Conservation (phyloP, 2,888 invertebrate genomes). For the Phymatocera aterrima region DNA sequence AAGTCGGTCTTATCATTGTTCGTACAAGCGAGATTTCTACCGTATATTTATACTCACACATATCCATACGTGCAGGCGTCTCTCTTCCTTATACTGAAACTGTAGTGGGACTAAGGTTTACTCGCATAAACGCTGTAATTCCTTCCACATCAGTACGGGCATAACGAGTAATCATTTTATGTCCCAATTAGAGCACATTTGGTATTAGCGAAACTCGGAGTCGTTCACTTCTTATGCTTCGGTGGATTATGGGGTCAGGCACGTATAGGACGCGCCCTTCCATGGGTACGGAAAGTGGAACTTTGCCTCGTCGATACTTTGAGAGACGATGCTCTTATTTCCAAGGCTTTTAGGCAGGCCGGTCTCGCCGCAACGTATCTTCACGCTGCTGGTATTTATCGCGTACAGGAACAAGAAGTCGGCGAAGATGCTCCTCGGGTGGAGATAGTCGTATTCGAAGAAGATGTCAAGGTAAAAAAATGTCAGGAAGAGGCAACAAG, state of each 20-base stretch:
- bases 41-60: not conserved
- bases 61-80: not conserved
- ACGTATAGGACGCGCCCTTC: conserved; percentile 75
- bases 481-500: too few species aligned
- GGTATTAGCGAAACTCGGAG: conserved; percentile 72
- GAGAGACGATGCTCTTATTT: conserved; percentile 75
- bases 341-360: conserved; percentile 75
- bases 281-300: conserved; percentile 77
- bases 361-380: conserved; percentile 75
- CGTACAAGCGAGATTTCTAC: not conserved
- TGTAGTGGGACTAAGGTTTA: not conserved
- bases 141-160: not conserved
- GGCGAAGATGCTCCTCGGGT: conserved; percentile 68
- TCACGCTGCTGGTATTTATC: conserved; percentile 76
- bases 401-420: conserved; percentile 68
- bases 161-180: conserved; percentile 24
- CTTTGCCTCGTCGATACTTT: conserved; percentile 75
- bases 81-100: not conserved
- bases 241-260: conserved; percentile 79
- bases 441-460: conserved; percentile 76
- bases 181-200: conserved; percentile 68
- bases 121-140: not conserved
- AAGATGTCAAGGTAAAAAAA: conserved; percentile 72
- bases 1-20: not conserved
- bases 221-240: conserved; percentile 78